Evolutionary conservation across 2,797 vertebrate genomes (phyloP).

Genomic region (Dipus sagitta): DNA sequence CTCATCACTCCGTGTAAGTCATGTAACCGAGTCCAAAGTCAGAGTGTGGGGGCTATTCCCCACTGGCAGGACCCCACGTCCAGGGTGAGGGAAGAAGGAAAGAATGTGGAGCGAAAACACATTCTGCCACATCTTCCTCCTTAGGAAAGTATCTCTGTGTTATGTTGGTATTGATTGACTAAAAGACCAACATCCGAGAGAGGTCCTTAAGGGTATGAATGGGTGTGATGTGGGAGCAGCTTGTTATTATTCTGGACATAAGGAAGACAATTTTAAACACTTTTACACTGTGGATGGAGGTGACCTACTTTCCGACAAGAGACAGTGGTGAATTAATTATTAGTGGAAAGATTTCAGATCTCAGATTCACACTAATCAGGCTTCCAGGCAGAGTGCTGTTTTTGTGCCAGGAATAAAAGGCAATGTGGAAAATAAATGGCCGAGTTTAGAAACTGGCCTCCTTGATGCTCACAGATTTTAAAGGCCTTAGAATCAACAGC

Average conservation of each 20-base stretch:
- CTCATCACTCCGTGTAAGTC: background rate
- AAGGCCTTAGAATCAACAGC: background rate
- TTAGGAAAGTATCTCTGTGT: background rate
- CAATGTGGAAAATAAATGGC: background rate
- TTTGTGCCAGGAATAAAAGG: too few species aligned
- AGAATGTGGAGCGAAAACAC: too few species aligned
- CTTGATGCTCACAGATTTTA: background rate
- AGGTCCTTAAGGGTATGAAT: background rate
- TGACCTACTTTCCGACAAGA: background rate
- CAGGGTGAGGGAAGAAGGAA: background rate
- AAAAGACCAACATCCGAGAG: background rate
- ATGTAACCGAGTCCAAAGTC: background rate
- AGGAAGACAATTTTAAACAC: background rate
- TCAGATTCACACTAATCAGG: background rate
- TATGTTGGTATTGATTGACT: background rate
- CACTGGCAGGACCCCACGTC: background rate
- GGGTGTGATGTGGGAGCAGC: background rate
- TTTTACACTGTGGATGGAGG: background rate
- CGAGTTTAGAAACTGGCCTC: background rate
- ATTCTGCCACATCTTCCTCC: background rate
- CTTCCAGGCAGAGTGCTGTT: background rate
- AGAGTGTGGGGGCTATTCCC: fast-evolving
- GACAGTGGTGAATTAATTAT: background rate
- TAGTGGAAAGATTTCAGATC: background rate
- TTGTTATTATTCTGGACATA: background rate